Percentiles rank a stretch among this genome's conserved stretches.
These are phyloP conservation scores for Penaeus japonicus DNA, from an alignment of 1,140 invertebrate species.

Conservation along the genomic window DNA sequence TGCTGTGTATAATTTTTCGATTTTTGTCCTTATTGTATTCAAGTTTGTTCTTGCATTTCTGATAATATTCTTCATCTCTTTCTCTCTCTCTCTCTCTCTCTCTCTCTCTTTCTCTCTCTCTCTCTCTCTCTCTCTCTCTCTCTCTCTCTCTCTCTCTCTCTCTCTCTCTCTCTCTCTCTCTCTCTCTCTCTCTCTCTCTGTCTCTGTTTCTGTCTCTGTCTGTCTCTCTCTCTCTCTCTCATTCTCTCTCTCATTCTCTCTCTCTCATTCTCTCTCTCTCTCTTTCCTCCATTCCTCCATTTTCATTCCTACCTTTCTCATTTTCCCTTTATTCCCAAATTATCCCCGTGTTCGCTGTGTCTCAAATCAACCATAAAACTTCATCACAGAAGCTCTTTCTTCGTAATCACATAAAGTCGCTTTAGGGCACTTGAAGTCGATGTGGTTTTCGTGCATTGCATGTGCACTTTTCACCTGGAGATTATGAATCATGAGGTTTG, in stretches of 20 bases:
- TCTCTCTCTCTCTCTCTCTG: neutral
- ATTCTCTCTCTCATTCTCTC: no score
- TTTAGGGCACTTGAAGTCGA: no score
- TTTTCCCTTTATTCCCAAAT: neutral
- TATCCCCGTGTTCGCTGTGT: neutral
- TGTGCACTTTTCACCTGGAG: no score
- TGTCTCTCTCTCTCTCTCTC: neutral
- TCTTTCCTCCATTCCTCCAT: neutral
- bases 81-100: neutral
- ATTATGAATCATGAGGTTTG: no score
- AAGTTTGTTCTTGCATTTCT: neutral
- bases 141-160: neutral
- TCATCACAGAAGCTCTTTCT: no score
- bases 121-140: neutral
- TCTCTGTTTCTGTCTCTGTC: neutral
- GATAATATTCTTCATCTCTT: neutral
- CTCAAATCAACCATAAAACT: no score
- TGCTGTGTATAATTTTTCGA: no score
- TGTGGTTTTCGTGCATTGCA: no score
- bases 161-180: neutral
- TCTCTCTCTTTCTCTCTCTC: conserved; percentile 11
- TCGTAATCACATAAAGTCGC: no score
- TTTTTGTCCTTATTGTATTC: no score
- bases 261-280: no score
- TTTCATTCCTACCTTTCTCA: neutral